These are phyloP conservation scores for Aphis craccivora DNA, from an alignment of 1,140 invertebrate species.

Conservation along the genomic window DNA sequence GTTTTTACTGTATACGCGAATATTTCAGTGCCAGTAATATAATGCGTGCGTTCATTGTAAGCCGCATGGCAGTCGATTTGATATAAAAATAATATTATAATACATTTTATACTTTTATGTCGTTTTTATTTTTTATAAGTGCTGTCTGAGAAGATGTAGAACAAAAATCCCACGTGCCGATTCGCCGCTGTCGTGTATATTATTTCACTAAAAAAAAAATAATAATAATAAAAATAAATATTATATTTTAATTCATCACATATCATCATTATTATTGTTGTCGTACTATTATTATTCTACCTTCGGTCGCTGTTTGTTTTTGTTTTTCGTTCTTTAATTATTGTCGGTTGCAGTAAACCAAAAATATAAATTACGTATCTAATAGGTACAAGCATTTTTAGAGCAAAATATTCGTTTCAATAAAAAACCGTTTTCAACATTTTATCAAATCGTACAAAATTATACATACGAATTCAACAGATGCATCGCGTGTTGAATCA, in stretches of 20 bases:
- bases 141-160: background rate
- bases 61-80: background rate
- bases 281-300: background rate
- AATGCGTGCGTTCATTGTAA: background rate
- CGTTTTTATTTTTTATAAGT: background rate
- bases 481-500: background rate
- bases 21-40: background rate
- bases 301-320: background rate
- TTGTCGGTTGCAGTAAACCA: background rate
- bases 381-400: background rate
- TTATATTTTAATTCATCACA: background rate
- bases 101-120: background rate
- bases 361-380: background rate
- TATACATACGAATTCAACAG: background rate
- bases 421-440: background rate
- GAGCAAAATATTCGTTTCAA: background rate
- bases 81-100: background rate
- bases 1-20: background rate
- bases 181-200: background rate
- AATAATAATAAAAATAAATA: background rate
- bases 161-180: background rate
- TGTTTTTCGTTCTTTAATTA: background rate
- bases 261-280: background rate
- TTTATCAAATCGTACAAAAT: background rate
- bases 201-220: background rate